A percentile compares a stretch with the other conserved stretches of the same genome.
Conservation (phyloP, 2,888 invertebrate species). For the Slavum lentiscoides region DNA sequence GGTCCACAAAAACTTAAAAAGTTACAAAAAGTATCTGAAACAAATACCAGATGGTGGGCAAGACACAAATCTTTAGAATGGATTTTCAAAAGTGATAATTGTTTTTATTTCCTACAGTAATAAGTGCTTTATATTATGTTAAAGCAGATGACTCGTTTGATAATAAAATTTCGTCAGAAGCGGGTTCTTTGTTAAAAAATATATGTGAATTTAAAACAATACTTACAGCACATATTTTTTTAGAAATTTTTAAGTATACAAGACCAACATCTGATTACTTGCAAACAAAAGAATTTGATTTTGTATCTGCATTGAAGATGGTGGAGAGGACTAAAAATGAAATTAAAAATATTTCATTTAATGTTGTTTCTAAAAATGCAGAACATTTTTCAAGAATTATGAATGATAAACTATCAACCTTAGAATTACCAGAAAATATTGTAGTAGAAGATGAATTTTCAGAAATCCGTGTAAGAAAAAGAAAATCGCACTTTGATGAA, state of each 20-base stretch:
- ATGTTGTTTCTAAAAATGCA: neutral
- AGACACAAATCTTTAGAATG: slow-evolving; percentile 5
- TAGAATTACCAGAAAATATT: neutral
- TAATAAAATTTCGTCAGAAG: neutral
- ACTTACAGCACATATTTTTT: slow-evolving; percentile 7
- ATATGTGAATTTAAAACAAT: neutral
- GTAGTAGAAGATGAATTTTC: neutral
- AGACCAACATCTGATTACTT: neutral
- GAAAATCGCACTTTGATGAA: neutral
- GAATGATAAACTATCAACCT: slow-evolving; percentile 3
- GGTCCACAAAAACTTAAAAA: neutral
- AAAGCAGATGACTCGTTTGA: neutral
- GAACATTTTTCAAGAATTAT: neutral
- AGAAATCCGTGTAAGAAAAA: slow-evolving; percentile 6
- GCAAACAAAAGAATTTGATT: slow-evolving; percentile 6
- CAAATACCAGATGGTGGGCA: neutral
- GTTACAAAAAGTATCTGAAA: slow-evolving; percentile 5
- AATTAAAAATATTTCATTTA: neutral
- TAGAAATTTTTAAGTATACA: slow-evolving; percentile 4
- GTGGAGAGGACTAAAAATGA: neutral
- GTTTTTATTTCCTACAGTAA: slow-evolving; percentile 11
- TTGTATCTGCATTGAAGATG: neutral
- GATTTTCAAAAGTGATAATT: neutral
- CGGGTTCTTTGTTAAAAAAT: slow-evolving; percentile 5
- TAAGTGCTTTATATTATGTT: neutral